phyloP scores from a whole-genome alignment of 1,140 invertebrate species.

The Vollenhovia emeryi region DNA sequence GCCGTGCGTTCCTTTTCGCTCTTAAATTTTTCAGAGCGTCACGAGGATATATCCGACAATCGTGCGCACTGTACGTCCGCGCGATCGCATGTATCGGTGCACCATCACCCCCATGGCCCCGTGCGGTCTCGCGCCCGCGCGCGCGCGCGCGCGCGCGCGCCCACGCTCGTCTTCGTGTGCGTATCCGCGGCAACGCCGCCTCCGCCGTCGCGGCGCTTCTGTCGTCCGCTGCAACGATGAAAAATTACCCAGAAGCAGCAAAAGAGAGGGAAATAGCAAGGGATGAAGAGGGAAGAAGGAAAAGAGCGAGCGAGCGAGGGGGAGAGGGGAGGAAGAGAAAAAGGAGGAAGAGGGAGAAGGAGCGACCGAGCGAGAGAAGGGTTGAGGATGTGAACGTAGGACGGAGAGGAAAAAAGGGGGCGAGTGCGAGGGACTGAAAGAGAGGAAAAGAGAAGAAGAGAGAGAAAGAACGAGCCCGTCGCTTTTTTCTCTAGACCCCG shows the following conservation, averaged over 20 bases:
- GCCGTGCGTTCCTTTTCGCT: conserved; percentile 20
- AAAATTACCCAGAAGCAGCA: conserved; percentile 83
- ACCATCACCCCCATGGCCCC: not conserved
- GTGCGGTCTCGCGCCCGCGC: conserved; percentile 34
- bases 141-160: conserved; percentile 6
- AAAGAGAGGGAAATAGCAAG: conserved; percentile 69
- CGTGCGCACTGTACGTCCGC: conserved; percentile 56
- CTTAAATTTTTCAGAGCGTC: conserved; percentile 69
- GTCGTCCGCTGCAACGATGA: conserved; percentile 83
- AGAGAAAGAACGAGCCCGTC: conserved; percentile 64
- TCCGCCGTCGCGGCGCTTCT: conserved; percentile 78
- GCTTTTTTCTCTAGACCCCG: conserved; percentile 79
- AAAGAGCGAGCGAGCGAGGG: not conserved
- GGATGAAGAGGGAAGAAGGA: not conserved
- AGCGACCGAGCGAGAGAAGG: conserved; percentile 65
- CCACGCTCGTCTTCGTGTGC: conserved; percentile 47
- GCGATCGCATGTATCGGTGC: conserved; percentile 56
- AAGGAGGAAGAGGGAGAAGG: conserved; percentile 20
- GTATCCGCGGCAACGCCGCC: conserved; percentile 72
- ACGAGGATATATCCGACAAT: conserved; percentile 66
- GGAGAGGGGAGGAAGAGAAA: not conserved
- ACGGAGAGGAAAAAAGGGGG: not conserved
- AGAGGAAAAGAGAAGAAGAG: conserved; percentile 42
- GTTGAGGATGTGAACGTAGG: not conserved
- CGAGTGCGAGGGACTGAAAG: conserved; percentile 16